Percentiles rank a stretch among this genome's conserved stretches.
Evolutionary conservation across 1,140 invertebrate species (phyloP).

Genomic region (Hyphantria cunea): DNA sequence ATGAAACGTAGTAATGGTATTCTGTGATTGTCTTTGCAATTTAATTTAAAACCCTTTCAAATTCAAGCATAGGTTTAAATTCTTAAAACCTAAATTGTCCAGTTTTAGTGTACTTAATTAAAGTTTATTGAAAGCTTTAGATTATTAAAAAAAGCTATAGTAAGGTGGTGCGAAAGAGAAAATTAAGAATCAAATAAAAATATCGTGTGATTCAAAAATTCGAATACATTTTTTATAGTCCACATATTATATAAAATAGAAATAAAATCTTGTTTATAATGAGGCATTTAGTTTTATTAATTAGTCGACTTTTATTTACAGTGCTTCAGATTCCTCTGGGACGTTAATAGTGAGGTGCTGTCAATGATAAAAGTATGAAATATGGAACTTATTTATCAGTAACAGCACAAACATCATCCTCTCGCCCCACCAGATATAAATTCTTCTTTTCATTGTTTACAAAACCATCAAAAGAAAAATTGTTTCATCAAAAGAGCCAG

Average conservation of each 20-base stretch:
- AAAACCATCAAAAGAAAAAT: constrained; percentile 12
- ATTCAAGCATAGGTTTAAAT: no score
- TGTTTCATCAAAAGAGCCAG: constrained; percentile 38
- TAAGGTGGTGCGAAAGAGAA: constrained; percentile 12
- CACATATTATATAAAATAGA: constrained; percentile 8
- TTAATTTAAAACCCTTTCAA: no score
- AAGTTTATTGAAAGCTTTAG: neutral
- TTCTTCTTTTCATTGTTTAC: constrained; percentile 4
- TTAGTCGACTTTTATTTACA: constrained; percentile 46
- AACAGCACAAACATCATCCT: constrained; percentile 58
- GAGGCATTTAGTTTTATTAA: constrained; percentile 45
- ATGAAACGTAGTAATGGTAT: no score
- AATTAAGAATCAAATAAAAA: no score
- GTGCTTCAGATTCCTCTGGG: constrained; percentile 75
- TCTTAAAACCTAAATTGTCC: no score
- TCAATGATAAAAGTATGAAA: constrained; percentile 49
- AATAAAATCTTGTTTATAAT: constrained; percentile 16
- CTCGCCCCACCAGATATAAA: constrained; percentile 59
- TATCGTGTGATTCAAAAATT: neutral
- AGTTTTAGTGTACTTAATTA: no score
- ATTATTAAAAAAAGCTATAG: constrained; percentile 10
- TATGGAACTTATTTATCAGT: constrained; percentile 51
- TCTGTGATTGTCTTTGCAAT: no score
- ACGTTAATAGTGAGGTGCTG: constrained; percentile 48
- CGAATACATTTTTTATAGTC: neutral